Base-by-base conservation (phyloP, 2,888 invertebrate genomes). In the Cryptocephalus primarius region DNA sequence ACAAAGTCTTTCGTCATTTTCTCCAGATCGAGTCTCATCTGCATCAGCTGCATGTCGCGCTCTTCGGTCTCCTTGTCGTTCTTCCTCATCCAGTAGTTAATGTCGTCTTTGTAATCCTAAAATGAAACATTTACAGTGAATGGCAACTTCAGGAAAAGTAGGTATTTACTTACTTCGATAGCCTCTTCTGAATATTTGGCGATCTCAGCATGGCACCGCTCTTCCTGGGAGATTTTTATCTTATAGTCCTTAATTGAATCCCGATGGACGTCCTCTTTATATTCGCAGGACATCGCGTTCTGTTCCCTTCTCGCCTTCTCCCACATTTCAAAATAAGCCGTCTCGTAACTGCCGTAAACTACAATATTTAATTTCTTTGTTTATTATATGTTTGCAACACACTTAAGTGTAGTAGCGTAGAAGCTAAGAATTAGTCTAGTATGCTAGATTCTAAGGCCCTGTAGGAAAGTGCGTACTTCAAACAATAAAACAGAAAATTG, bases 51-150 rank as follows among this genome's bases (percentile, higher is more conserved):
- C 8, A 48, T 47, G 31, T 65, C 65, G 14, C 52, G 49, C 11
- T 46, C 42, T 44, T 68, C 66, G 1, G 55, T 48, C 45, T 67
- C 66, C 12, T 54, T 53, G 31, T 66, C 65, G 44, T 65, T 67
- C n/a, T 51, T 48, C 40, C 61, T 59, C 58, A 63, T 61, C 66
- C 66, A 67, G 40, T 57, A 56, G 9, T 62, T 50, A 9, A 65
- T 66, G 22, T 59, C 58, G 4, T 60, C 58, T 31, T 55, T 13
- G 40, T 55, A 48, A 44, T 67, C 65, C 58, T 65, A 22, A 42
- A 42, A 48, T 43, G 11, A 31, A 31, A 22, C 6, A 22, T 22
- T 22, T n/a, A 9, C 8, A n/a, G 10, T 32, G 41, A 45, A 45
- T 40, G 8, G 32, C 22, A 33, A 11, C 10, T 22, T 22, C 22